Base-by-base conservation (phyloP, 2,113 vertebrate species). In the Cryptomyrus ogoouensis region DNA sequence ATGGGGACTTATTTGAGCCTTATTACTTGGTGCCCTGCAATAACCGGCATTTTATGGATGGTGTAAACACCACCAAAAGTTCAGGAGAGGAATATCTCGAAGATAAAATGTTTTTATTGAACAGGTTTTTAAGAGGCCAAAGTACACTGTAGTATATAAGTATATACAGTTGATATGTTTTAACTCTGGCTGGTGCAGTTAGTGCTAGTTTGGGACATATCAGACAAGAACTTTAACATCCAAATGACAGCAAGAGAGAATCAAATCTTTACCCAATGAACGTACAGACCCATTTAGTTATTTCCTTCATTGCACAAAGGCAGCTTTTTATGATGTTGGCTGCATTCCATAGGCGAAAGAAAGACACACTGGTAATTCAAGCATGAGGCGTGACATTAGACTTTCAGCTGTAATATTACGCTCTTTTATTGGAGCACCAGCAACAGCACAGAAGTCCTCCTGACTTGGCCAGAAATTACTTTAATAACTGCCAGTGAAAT, bases 401-500 rank as follows among this genome's bases (percentile, higher is more conserved):
- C 74, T 42, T 80, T 80, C 35, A 42, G 35, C 35, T 19, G 12
- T 42, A 80, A 19, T 39, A 80, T 42, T 42, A 80, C 1, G 35
- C 74, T 39, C 35, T 80, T 80, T 80, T 80, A 80, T 3, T 17
- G 15, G 15, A 35, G n/a, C 35, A 42, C 27, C 31, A 39, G 70
- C 31, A 42, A 39, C 35, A 6, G 35, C 4, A 39, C 12, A 42
- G 70, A 19, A 80, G 74, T 17, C 74, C 13, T 42, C 74, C 35
- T 17, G 35, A 42, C 15, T 77, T 77, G 74, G 35, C 35, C 31
- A 42, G 35, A 80, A 80, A 15, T 42, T 42, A 17, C 35, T 80
- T 80, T 80, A 80, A 80, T 80, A 35, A 80, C 74, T 80, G 74
- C 15, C 74, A 31, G 62, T 70, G n/a, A 70, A 70, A 70, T 70